Base-by-base conservation (phyloP, 1,140 invertebrate species). In the Grapholita molesta region DNA sequence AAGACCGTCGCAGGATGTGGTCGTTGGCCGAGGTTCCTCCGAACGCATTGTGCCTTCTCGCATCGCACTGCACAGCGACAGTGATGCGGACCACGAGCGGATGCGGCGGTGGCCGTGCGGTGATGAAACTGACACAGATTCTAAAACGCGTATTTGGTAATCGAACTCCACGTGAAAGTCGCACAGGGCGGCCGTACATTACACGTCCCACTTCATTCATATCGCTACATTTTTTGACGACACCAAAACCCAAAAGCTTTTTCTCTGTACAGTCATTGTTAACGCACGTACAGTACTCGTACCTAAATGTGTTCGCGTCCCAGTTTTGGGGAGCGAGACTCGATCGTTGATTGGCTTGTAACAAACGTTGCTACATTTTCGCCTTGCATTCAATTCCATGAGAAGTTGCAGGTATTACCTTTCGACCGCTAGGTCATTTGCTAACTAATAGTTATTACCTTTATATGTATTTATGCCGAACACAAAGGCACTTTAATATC, bases 91-190 rank as follows among this genome's bases (percentile, higher is more conserved):
- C 53, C 24, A 38, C 25, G 48, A 68, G 11, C 67, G 67, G 67
- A 68, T 65, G 64, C 64, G 32, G 78, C 82, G 85, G 85, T 86
- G 88, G 83, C 83, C 83, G 80, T 76, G 74, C 78, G 74, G 80
- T 89, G 89, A 90, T 90, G 88, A 91, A 90, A 90, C 83, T 89
- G 89, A 89, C 89, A 91, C 86, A 91, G 86, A 89, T 90, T 90
- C 86, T 90, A 90, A 61, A 61, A 89, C 85, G 82, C 80, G 83
- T 85, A 88, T 91, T 91, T 90, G 88, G 88, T 89, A 90, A 91
- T 90, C 86, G 86, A 88, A 87, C 79, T 83, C 79, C 67, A 81
- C 88, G 89, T 91, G 88, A 91, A 91, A 91, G 89, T 90, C 86
- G 85, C 84, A 77, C 82, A 89, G 83, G 85, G 83, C 85, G 79